Evolutionary conservation across 2,113 vertebrate genomes (phyloP), one percentile per base, ranked within the genome.

Genomic region (Chlorodrepanis virens): DNA sequence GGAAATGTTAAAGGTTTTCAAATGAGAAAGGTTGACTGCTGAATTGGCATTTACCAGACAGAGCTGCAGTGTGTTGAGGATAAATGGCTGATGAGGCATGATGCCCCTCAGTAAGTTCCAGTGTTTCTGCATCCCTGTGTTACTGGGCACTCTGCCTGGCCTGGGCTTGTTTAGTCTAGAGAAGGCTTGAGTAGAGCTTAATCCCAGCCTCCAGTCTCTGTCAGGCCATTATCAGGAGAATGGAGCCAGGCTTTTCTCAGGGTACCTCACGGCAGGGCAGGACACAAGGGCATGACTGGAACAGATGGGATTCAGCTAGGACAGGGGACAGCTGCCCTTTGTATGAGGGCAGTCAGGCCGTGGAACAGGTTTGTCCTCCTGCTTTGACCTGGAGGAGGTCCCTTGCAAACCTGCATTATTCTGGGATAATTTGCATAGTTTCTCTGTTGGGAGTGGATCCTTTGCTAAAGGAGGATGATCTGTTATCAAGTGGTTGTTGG

Each of bases 321-420:
- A 52, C 5, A 1, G 0, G 0, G 39, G 20, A 27, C 68, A 63
- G 72, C n/a, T 57, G 65, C 52, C 17, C 37, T 52, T 47, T 59
- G 37, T 5, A 0, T 16, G 57, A 29, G 49, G 19, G 14, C 0
- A 4, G 25, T 33, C 56, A 29, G n/a, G 56, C 1, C 0, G 28
- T 53, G 64, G 47, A 80, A 39, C 50, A 54, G 35, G 74, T 84
- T 79, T 90, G 88, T 63, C 47, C 39, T 89, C n/a, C 45, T 65
- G 27, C 64, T 53, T 31, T 67, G 74, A 65, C 52, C 56, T 75
- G 50, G 47, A 50, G 79, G 25, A 83, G 40, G 10, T 65, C 54
- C n/a, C 37, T 84, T 53, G 11, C 63, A 72, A 76, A 28, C 47
- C 68, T 56, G 57, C 71, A 37, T 79, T 60, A 40, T 59, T 84